A percentile compares a stretch with the other conserved stretches of the same genome.
These are phyloP conservation scores for Oxystoma pomonae DNA, from an alignment of 2,888 invertebrate species.

Conservation along the genomic window DNA sequence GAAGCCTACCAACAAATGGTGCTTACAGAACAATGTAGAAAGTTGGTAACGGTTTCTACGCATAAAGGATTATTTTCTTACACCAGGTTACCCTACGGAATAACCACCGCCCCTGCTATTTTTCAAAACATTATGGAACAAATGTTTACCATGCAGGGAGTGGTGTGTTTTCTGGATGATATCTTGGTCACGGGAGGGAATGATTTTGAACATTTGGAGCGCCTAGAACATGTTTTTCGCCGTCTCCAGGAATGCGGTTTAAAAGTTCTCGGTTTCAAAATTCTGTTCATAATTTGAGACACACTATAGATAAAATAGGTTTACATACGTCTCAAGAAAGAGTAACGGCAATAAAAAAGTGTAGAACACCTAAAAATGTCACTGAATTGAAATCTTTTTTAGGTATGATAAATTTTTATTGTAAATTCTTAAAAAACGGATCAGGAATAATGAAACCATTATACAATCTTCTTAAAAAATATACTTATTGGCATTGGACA, in stretches of 20 bases:
- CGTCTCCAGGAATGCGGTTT: conserved; percentile 19
- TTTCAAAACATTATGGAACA: conserved; percentile 36
- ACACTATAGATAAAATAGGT: conserved; percentile 26
- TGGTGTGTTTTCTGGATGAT: conserved; percentile 21
- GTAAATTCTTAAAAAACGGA: conserved; percentile 28
- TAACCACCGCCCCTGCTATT: conserved; percentile 34
- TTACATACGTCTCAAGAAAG: conserved; percentile 25
- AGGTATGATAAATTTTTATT: conserved; percentile 37
- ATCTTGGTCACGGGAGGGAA: conserved; percentile 24
- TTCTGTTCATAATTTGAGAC: conserved; percentile 27
- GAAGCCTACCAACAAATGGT: conserved; percentile 20
- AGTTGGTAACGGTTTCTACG: conserved; percentile 30
- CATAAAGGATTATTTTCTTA: conserved; percentile 31
- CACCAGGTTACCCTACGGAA: conserved; percentile 33
- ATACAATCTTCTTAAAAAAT: not conserved
- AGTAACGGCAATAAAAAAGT: conserved; percentile 24
- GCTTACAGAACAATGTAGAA: conserved; percentile 13
- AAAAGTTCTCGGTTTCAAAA: conserved; percentile 22
- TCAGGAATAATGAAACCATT: not conserved
- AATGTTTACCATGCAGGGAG: conserved; percentile 26
- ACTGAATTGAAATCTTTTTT: conserved; percentile 32
- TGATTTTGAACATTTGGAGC: conserved; percentile 13
- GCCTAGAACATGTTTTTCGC: conserved; percentile 21
- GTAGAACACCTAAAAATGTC: conserved; percentile 15
- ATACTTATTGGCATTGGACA: not conserved